phyloP scores from a whole-genome alignment of 2,113 vertebrate genomes.

The Mastomys coucha region DNA sequence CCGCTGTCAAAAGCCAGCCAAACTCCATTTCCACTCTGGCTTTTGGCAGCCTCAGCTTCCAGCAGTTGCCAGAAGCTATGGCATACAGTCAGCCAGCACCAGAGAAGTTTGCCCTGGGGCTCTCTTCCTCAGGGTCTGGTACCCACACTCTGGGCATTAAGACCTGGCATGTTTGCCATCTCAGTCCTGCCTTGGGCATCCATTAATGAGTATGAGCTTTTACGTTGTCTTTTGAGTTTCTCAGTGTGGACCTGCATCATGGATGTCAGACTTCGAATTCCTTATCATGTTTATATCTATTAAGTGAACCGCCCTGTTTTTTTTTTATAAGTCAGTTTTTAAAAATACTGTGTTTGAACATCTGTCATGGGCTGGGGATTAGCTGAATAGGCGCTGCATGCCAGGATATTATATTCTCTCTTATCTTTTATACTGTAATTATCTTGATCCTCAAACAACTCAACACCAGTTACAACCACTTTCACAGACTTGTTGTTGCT shows the following conservation, averaged over 20 bases:
- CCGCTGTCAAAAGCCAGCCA: neutral
- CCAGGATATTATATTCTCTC: conserved; percentile 84
- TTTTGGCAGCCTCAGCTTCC: neutral
- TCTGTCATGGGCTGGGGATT: conserved; percentile 85
- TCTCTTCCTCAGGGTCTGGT: neutral
- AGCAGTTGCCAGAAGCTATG: neutral
- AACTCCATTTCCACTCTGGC: neutral
- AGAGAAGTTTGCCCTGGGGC: neutral
- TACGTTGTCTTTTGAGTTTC: conserved; percentile 52
- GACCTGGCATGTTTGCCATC: neutral
- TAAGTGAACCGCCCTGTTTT: conserved; percentile 77
- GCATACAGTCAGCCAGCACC: fast-evolving
- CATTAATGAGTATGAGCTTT: neutral
- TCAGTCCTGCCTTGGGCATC: neutral
- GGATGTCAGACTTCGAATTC: conserved; percentile 72
- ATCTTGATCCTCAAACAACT: conserved; percentile 87
- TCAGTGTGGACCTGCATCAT: conserved; percentile 59
- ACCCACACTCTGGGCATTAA: neutral
- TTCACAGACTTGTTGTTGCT: conserved; percentile 85
- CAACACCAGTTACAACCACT: conserved; percentile 82
- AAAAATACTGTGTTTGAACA: conserved; percentile 85
- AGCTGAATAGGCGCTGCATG: conserved; percentile 83
- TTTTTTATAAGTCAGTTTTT: conserved; percentile 81
- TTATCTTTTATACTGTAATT: conserved; percentile 86
- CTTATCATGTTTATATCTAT: conserved; percentile 83